A percentile compares a stretch with the other conserved stretches of the same genome.
Evolutionary conservation across 2,797 vertebrate genomes (phyloP).

Genomic region (Cuculus canorus): DNA sequence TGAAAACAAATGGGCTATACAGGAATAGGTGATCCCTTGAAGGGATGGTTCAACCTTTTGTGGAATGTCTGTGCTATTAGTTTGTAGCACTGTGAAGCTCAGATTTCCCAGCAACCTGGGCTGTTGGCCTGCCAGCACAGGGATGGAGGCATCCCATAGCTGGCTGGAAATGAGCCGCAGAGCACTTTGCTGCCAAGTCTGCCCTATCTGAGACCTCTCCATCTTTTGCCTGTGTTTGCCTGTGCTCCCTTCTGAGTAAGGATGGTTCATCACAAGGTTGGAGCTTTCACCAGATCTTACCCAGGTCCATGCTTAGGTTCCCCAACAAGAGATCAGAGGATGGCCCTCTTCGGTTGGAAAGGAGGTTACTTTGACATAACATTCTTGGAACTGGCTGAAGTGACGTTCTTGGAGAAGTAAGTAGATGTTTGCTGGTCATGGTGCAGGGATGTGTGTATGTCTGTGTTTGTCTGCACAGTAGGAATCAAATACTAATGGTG

Average conservation of each 20-base stretch:
- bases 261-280: not conserved
- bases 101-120: not conserved
- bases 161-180: not conserved
- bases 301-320: not conserved
- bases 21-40: not conserved
- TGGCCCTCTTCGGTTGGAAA: not conserved
- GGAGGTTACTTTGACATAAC: not conserved
- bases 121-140: not conserved
- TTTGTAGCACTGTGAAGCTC: not conserved
- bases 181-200: not conserved
- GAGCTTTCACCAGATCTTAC: not conserved
- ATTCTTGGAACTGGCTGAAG: not conserved
- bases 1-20: not conserved
- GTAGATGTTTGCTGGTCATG: not conserved
- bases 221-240: not conserved
- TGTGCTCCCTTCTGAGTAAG: not conserved
- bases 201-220: not conserved
- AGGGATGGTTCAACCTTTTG: not conserved
- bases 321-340: not conserved
- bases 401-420: conserved; percentile 9
- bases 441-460: not conserved
- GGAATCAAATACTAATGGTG: not conserved
- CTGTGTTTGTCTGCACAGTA: not conserved
- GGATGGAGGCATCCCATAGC: not conserved
- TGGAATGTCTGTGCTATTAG: not conserved